Base-by-base conservation (phyloP, 2,113 vertebrate species). In the Bos indicus region DNA sequence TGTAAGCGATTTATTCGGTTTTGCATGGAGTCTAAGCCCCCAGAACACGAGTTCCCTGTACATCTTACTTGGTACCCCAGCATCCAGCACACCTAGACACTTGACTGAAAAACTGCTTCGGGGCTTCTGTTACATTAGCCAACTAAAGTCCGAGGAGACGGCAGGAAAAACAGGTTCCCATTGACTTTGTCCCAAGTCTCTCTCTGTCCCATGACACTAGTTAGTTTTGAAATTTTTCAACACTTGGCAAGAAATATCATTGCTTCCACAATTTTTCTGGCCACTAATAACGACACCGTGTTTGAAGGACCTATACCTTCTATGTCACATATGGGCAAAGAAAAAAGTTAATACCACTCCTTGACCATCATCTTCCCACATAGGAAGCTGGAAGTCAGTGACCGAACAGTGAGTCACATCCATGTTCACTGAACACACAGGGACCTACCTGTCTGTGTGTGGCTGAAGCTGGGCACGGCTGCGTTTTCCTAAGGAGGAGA, bases 21-120 rank as follows among this genome's bases (percentile, higher is more conserved):
- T 62, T 46, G 40, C 74, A 30, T 26, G 26, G 36, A 8, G 33
- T 62, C 17, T 26, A 14, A n/a, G 23, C 84, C 36, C 30, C 57
- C 59, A 56, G 52, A 52, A 64, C 17, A 33, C 0, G 14, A 33
- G 43, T 5, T 26, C 26, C 28, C 15, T 0, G 0, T 33, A 23
- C 7, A 16, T 30, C 64, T 23, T 19, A 13, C n/a, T 12, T 48
- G 16, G 2, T 1, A 28, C 80, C 40, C 52, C 40, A 56, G 84
- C 25, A 23, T 17, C 23, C 21, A 82, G 52, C 21, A 6, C 30
- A n/a, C 0, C 46, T 1, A 56, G 77, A 54, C 2, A 6, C 26
- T 10, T 1, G 9, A 14, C 23, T 74, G 7, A 33, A 81, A 82
- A 7, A 5, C 23, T 26, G 28, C 74, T 26, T 7, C 21, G 12